Evolutionary conservation across 2,113 vertebrate genomes (phyloP).

Genomic region (Epinephelus cyanopodus): DNA sequence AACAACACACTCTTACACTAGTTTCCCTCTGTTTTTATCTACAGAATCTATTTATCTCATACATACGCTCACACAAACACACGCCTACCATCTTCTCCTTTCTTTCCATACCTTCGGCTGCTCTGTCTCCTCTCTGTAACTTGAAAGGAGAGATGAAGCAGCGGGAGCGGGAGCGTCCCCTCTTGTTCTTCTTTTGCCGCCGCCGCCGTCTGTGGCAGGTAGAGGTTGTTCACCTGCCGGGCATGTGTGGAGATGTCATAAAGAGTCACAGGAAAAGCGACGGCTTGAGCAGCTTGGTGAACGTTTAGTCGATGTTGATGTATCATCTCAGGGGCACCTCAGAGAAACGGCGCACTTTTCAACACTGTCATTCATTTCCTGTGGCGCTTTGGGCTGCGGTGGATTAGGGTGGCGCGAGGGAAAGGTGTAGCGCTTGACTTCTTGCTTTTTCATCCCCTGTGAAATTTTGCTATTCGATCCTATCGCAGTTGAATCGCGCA

Average conservation of each 20-base stretch:
- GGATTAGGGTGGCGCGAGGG: constrained; percentile 35
- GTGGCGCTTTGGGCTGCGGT: constrained; percentile 47
- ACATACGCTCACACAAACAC: constrained; percentile 31
- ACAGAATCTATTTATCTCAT: constrained; percentile 51
- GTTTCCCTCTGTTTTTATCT: constrained; percentile 6
- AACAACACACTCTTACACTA: constrained; percentile 1
- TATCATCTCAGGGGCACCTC: constrained; percentile 36
- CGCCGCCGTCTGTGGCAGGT: constrained; percentile 36
- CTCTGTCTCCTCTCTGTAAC: constrained; percentile 36
- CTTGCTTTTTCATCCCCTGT: constrained; percentile 45
- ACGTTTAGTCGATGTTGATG: constrained; percentile 43
- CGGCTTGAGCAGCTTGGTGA: constrained; percentile 19
- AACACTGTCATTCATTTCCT: constrained; percentile 53
- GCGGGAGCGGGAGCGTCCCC: constrained; percentile 16
- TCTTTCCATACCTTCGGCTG: constrained; percentile 42
- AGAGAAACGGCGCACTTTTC: constrained; percentile 46
- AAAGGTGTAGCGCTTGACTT: constrained; percentile 8
- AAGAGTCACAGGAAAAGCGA: constrained; percentile 44
- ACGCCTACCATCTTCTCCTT: constrained; percentile 15
- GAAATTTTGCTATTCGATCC: constrained; percentile 52
- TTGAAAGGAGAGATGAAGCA: constrained; percentile 38
- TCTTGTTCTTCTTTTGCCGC: constrained; percentile 43
- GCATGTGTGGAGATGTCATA: constrained; percentile 41
- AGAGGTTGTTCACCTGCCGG: constrained; percentile 63
- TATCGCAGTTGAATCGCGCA: constrained; percentile 1